Percentiles rank a stretch among this genome's conserved stretches.
Conservation (phyloP, 2,888 invertebrate genomes). For the Leptopilina myrica region DNA sequence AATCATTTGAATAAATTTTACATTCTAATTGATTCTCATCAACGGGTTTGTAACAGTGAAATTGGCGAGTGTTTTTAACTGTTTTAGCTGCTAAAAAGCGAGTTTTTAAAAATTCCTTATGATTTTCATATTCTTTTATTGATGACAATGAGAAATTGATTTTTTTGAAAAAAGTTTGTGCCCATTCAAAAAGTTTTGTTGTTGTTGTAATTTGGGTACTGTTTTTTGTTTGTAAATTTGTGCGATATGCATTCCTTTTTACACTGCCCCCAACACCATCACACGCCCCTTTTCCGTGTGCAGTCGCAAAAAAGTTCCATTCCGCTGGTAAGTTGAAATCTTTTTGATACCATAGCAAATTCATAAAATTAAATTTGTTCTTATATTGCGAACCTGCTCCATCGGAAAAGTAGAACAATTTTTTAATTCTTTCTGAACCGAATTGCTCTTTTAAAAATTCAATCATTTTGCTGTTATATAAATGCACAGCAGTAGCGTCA, state of each 20-base stretch:
- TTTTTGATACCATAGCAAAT: not conserved
- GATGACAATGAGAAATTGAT: not conserved
- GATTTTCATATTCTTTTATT: not conserved
- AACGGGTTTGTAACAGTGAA: not conserved
- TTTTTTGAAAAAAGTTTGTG: not conserved
- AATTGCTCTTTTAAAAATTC: slow-evolving; percentile 15
- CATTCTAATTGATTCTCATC: not conserved
- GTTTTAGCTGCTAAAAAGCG: not conserved
- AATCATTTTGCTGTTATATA: slow-evolving; percentile 13
- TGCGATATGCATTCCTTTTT: not conserved
- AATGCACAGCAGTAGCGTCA: not conserved
- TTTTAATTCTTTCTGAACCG: not conserved
- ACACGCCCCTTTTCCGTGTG: slow-evolving; percentile 11
- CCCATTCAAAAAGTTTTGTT: slow-evolving; percentile 7
- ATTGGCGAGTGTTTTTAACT: not conserved
- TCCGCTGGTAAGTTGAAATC: slow-evolving; percentile 3
- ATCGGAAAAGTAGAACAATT: not conserved
- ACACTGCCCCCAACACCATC: not conserved
- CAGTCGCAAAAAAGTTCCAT: slow-evolving; percentile 12
- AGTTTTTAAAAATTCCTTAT: not conserved
- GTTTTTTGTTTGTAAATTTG: slow-evolving; percentile 1
- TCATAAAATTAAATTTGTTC: not conserved
- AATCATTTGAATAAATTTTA: not conserved
- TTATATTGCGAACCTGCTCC: not conserved
- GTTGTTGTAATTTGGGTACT: not conserved